Base-by-base conservation (phyloP, 2,113 vertebrate species). In the Condylura cristata region DNA sequence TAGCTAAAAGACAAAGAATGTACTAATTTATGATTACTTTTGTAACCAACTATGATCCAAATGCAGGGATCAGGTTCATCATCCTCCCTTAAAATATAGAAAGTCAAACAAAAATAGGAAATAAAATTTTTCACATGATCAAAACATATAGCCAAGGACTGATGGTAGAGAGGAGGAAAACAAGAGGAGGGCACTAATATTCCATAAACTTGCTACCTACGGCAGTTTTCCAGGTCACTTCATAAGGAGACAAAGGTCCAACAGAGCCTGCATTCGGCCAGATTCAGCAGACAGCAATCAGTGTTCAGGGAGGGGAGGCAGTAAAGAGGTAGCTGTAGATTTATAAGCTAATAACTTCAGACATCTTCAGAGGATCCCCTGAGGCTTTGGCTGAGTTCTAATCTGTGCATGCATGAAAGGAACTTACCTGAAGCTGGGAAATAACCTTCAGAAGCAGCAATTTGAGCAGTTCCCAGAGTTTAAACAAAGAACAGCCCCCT, bases 201-300 rank as follows among this genome's bases (percentile, higher is more conserved):
- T 63, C 30, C 70, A 26, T 32, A 74, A 79, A 12, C 22, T 78
- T n/a, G n/a, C n/a, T 53, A 58, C 41, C 24, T 34, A 17, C 44
- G 22, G 70, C 32, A 82, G 66, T 89, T 96, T 97, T 96, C 75
- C 75, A 93, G 94, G 75, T 89, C 97, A 84, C 12, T 0, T 17
- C 61, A 79, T 32, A 80, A 60, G 94, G 51, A 89, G 68, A 20
- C 60, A 91, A 81, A 72, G 37, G 46, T 53, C 41, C 56, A 74
- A 37, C 10, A 44, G 63, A 86, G 41, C n/a, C 32, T 86, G 8
- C 46, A 51, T 79, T 85, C 51, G 85, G 11, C 11, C 34, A 11
- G 78, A 63, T 89, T 89, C 83, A 75, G 90, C 65, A 91, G 51
- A 70, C 51, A 72, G 34, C 61, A 14, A 65, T 60, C 82, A 85